These are phyloP conservation scores for Antechinus stuartii DNA, from an alignment of 2,113 vertebrate species.

Conservation along the genomic window DNA sequence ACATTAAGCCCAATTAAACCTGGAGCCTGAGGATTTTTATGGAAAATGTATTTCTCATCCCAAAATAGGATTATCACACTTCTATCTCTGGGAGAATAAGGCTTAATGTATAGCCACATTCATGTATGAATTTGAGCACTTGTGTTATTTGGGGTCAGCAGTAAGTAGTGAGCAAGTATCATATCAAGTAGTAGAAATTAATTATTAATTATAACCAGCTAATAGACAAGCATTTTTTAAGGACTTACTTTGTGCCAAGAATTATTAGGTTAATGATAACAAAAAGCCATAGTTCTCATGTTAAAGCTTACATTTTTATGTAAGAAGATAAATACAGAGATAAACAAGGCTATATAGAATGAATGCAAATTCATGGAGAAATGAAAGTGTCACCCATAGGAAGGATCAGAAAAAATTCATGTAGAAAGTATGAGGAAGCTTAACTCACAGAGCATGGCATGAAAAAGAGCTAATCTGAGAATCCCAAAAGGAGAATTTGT, in stretches of 20 bases:
- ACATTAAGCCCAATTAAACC: too few relatives aligned
- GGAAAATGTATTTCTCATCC: too few relatives aligned
- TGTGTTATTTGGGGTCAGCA: too few relatives aligned
- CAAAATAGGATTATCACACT: too few relatives aligned
- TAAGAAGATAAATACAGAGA: not conserved
- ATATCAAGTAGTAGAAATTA: not conserved
- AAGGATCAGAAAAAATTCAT: not conserved
- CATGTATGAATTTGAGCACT: too few relatives aligned
- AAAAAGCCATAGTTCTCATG: not conserved
- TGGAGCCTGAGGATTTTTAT: too few relatives aligned
- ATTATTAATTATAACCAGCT: not conserved
- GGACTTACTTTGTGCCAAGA: not conserved
- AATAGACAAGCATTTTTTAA: not conserved
- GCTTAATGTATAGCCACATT: too few relatives aligned
- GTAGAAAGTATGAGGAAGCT: not conserved
- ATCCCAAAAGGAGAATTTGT: not conserved
- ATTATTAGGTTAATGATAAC: not conserved
- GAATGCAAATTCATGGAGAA: not conserved
- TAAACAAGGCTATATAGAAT: not conserved
- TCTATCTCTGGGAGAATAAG: too few relatives aligned
- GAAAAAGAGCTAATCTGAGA: too few relatives aligned
- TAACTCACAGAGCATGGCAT: not conserved
- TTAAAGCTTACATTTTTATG: not conserved
- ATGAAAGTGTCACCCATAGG: not conserved
- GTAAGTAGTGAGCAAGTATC: too few relatives aligned